Percentiles rank a stretch among this genome's conserved stretches.
phyloP scores from a whole-genome alignment of 2,888 invertebrate species.

The Actias luna region DNA sequence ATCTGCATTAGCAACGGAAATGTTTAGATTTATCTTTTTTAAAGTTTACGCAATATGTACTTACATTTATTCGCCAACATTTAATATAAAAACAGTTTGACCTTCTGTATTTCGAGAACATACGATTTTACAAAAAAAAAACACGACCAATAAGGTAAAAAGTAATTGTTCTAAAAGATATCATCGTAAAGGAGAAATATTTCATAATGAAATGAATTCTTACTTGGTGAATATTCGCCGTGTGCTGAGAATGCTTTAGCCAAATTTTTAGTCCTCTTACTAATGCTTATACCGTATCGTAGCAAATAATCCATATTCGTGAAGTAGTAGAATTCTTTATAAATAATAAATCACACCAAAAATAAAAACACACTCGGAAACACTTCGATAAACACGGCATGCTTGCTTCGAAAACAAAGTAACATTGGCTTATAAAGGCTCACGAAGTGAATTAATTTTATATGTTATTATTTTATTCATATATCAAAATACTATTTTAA shows the following conservation, averaged over 20 bases:
- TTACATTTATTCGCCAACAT: neutral
- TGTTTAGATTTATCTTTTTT: slow-evolving; percentile 14
- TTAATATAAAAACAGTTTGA: neutral
- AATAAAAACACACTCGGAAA: slow-evolving; percentile 27
- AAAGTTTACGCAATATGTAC: neutral
- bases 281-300: slow-evolving; percentile 28
- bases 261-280: slow-evolving; percentile 33
- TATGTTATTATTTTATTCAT: slow-evolving; percentile 36
- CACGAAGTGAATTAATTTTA: slow-evolving; percentile 38
- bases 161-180: neutral
- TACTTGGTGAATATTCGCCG: slow-evolving; percentile 46
- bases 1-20: slow-evolving; percentile 14
- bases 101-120: neutral
- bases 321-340: slow-evolving; percentile 34
- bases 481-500: slow-evolving; percentile 46
- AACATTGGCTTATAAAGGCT: slow-evolving; percentile 46
- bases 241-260: slow-evolving; percentile 30
- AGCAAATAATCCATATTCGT: slow-evolving; percentile 38
- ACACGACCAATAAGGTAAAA: neutral
- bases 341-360: slow-evolving; percentile 31
- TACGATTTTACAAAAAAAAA: neutral
- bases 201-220: slow-evolving; percentile 34
- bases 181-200: no score
- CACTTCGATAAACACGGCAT: slow-evolving; percentile 49
- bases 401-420: slow-evolving; percentile 42